Evolutionary conservation across 35 echinoderm and acorn worm genomes (phyloP).

Genomic region (Heliocidaris erythrogramma): DNA sequence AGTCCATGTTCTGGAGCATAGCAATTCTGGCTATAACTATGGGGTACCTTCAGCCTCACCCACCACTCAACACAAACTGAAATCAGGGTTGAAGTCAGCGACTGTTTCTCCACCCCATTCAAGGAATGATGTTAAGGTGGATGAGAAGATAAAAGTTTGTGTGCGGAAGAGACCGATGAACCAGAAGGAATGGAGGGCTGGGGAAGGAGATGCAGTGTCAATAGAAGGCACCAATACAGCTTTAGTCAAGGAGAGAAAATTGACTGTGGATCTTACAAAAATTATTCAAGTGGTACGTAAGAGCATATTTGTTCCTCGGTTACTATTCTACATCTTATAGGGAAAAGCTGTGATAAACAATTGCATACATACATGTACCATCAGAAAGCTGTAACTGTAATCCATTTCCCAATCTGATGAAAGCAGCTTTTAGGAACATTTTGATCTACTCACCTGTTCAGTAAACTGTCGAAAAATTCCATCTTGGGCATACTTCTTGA

Average conservation of each 20-base stretch:
- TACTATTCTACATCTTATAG: neutral
- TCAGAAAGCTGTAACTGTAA: neutral
- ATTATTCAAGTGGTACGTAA: conserved; percentile 79
- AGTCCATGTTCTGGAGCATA: conserved; percentile 59
- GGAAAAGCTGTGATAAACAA: neutral
- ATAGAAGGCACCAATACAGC: conserved; percentile 54
- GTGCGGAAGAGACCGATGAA: conserved; percentile 85
- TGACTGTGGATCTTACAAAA: conserved; percentile 78
- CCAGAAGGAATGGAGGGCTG: conserved; percentile 66
- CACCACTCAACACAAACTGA: neutral
- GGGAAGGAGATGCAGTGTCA: conserved; percentile 65
- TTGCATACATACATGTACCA: neutral
- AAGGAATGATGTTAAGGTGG: neutral
- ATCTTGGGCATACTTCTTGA: no score
- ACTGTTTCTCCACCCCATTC: neutral
- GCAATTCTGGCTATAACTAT: conserved; percentile 70
- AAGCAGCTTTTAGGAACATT: no score
- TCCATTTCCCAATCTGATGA: no score
- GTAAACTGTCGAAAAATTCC: no score
- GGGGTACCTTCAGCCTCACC: conserved; percentile 62
- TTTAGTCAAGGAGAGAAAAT: conserved; percentile 72
- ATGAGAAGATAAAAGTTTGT: conserved; percentile 81
- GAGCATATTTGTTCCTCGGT: neutral
- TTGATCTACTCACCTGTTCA: no score
- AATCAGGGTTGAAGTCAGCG: neutral